Base-by-base conservation (phyloP, 2,888 invertebrate genomes). In the Galeopsomyia nigrocyanea region DNA sequence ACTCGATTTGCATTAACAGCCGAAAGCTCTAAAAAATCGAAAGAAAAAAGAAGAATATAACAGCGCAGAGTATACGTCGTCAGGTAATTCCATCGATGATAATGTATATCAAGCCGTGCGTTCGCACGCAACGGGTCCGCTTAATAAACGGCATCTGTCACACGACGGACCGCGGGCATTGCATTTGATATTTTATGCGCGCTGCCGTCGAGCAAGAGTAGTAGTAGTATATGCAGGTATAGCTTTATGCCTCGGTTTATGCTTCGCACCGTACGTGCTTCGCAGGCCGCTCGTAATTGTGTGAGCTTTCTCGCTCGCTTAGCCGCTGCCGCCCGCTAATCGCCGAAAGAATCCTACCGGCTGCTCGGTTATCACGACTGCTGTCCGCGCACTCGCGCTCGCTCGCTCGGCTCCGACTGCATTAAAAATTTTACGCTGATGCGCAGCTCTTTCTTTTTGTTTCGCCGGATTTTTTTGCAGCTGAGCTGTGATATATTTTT, bases 111-210 rank as follows among this genome's bases (percentile, higher is more conserved):
- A 39, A 61, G 31, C 46, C 22, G 53, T 21, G 51, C 39, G 14
- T 47, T 60, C 21, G 55, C 47, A 21, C n/a, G 61, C 49, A 49
- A 16, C 26, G 49, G 6, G 39, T 19, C 31, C 14, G 17, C 68
- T 83, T 84, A 84, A 86, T 86, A 86, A 86, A 85, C 80, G 82
- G 82, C 86, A 86, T 86, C 84, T 86, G 86, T 84, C 84, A 39
- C 39, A 84, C 85, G 80, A n/a, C n/a, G n/a, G n/a, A n/a, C n/a
- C n/a, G n/a, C n/a, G 78, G 76, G 80, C 79, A 79, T 81, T 79
- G 84, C 84, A 84, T 83, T 82, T 83, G 82, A 80, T 78, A 79
- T 83, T 85, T 85, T 83, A 82, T 82, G 80, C 79, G 80, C 79
- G 67, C 64, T 78, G 77, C 77, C 77, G 75, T 75, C 79, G 17